phyloP scores from a whole-genome alignment of 1,140 invertebrate species.

The Stegodyphus mimosarum region DNA sequence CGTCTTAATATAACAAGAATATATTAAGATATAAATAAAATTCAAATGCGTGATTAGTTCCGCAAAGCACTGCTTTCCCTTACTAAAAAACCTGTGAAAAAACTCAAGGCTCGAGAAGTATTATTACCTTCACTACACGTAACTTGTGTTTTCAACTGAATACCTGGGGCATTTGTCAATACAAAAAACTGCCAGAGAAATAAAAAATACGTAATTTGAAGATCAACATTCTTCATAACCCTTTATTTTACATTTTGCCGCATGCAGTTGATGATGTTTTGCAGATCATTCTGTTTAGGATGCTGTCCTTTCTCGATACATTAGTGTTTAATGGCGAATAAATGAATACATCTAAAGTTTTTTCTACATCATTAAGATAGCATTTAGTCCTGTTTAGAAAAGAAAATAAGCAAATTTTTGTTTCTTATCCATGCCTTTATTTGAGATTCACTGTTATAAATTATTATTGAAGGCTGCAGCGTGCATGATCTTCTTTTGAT shows the following conservation, averaged over 20 bases:
- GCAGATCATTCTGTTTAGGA: conserved; percentile 3
- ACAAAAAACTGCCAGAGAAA: conserved; percentile 4
- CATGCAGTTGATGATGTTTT: conserved; percentile 30
- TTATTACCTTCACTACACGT: too few relatives aligned
- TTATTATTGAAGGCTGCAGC: too few relatives aligned
- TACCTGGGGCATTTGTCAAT: conserved; percentile 8
- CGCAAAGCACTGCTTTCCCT: too few relatives aligned
- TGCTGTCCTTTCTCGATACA: conserved; percentile 15
- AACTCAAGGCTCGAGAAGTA: too few relatives aligned
- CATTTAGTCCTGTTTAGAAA: conserved; percentile 16
- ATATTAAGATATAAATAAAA: too few relatives aligned
- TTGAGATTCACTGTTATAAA: too few relatives aligned
- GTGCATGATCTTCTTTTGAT: too few relatives aligned
- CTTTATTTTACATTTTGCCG: conserved; percentile 41
- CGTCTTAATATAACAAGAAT: too few relatives aligned
- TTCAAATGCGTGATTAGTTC: too few relatives aligned
- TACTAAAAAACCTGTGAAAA: too few relatives aligned
- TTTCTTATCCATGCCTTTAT: too few relatives aligned
- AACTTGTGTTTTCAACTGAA: not conserved
- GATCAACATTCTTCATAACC: conserved; percentile 33
- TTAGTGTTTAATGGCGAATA: conserved; percentile 50
- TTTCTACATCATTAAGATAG: conserved; percentile 26
- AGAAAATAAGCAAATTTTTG: too few relatives aligned
- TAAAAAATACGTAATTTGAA: conserved; percentile 50
- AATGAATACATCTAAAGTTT: conserved; percentile 1